These are phyloP conservation scores for Tamias sibiricus DNA, from an alignment of 2,113 vertebrate species.

Conservation along the genomic window DNA sequence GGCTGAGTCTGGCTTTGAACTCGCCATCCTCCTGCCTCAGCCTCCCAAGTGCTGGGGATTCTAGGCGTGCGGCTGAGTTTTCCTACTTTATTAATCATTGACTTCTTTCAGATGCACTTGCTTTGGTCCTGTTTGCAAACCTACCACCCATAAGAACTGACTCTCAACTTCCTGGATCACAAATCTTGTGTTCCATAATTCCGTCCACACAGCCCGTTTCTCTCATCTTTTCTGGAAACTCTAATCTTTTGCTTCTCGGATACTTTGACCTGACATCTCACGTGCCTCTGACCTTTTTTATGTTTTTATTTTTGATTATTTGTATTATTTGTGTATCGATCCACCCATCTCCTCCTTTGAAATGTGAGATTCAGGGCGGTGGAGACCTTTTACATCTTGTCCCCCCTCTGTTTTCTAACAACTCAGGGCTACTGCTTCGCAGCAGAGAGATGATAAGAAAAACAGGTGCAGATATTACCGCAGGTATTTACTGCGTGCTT, in stretches of 20 bases:
- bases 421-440: no score
- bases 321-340: background rate
- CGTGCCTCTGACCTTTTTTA: background rate
- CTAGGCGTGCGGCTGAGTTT: no score
- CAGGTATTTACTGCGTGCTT: no score
- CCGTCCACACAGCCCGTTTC: fast-evolving
- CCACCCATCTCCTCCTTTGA: background rate
- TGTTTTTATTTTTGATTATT: background rate
- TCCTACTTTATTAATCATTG: background rate
- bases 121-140: background rate
- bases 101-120: background rate
- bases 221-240: background rate
- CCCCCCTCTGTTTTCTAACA: fast-evolving
- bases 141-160: fast-evolving
- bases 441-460: background rate
- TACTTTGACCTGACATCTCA: background rate
- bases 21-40: no score
- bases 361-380: background rate
- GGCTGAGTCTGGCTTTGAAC: no score
- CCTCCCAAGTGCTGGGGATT: no score
- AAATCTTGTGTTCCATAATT: background rate
- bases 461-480: background rate
- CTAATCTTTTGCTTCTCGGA: background rate
- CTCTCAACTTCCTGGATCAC: background rate
- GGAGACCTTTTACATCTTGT: background rate